Evolutionary conservation across 2,797 vertebrate genomes (phyloP), one percentile per base, ranked within the genome.

Genomic region (Menidia menidia): DNA sequence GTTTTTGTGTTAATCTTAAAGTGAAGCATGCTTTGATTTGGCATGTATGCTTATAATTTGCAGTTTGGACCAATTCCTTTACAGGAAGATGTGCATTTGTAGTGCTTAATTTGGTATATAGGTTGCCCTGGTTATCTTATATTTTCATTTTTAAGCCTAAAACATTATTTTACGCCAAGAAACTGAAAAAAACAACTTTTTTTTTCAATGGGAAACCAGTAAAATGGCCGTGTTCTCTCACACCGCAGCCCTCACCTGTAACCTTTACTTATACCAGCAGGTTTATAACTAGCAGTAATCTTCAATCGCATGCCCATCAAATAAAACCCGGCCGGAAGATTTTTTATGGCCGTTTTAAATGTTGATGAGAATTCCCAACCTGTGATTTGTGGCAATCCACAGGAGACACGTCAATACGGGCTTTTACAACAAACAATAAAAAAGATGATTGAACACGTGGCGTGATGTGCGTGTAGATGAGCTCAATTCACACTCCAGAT

Each of bases 341-440:
- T 61, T 79, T 78, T 86, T 60, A 64, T 54, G 48, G 62, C 15
- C 0, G 18, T 64, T 73, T 60, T 50, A 81, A 71, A 71, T 64
- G 47, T 55, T 63, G 39, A 69, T 31, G 16, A 35, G 35, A 76
- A 82, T 51, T 54, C 14, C 10, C 4, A 69, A 50, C 64, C 63
- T 58, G 60, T 54, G 61, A 73, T 77, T 48, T 3, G 8, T 43
- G 43, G 59, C 58, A 57, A 57, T 77, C 57, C 68, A 52, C 52
- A 51, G 61, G 71, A 80, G 31, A 77, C 64, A 35, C 55, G 48
- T 70, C 66, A 44, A 47, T 30, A 50, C 18, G 13, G 59, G 70
- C 60, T 25, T 87, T 85, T 87, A 87, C 44, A 32, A 52, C 62
- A 3, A 42, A 51, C 68, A 70, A 48, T 83, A 75, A 84, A 85